Conservation (phyloP, 2,113 vertebrate species). For the Amazona vittata region DNA sequence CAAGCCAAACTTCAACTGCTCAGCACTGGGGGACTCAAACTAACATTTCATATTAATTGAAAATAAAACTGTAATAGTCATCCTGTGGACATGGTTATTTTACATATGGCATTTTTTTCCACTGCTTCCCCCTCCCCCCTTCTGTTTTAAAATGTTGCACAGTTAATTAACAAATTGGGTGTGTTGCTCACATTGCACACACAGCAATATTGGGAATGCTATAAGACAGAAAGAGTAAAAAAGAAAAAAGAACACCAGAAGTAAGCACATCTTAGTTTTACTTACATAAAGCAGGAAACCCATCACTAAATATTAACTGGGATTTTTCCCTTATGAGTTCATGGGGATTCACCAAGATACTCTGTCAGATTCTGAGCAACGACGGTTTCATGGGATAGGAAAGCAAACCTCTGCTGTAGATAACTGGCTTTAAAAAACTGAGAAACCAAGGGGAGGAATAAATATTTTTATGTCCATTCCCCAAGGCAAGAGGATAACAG, state of each 20-base stretch:
- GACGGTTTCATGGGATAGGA: neutral
- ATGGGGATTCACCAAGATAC: neutral
- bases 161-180: neutral
- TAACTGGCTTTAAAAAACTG: neutral
- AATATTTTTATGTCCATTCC: neutral
- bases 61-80: neutral
- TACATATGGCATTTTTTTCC: neutral
- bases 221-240: neutral
- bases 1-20: neutral
- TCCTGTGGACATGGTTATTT: neutral
- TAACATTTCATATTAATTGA: neutral
- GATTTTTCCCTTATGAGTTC: neutral
- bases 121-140: neutral
- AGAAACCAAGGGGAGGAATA: neutral
- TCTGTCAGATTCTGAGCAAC: neutral
- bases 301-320: neutral
- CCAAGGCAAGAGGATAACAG: neutral
- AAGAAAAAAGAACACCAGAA: neutral
- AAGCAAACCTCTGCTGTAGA: neutral
- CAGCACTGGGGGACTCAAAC: neutral
- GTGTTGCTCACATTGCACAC: neutral
- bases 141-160: neutral
- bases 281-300: neutral
- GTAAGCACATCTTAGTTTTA: neutral
- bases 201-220: neutral